Evolutionary conservation across 2,888 invertebrate species (phyloP).

Genomic region (Tipula unca): DNA sequence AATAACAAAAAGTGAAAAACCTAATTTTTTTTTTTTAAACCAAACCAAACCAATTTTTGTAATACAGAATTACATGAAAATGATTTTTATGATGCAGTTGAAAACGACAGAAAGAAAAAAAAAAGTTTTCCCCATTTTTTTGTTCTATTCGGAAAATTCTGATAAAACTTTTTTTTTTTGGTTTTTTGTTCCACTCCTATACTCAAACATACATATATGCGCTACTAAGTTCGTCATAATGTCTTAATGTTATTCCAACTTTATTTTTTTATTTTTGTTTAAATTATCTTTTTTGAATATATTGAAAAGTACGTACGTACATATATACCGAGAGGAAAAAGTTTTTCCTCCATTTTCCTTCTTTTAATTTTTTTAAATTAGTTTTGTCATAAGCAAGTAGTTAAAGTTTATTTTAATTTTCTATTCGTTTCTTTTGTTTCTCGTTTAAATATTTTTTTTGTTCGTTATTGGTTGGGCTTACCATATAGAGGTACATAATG

Average conservation of each 20-base stretch:
- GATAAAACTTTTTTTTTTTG: neutral
- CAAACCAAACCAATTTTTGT: neutral
- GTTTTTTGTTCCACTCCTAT: neutral
- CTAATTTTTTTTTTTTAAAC: neutral
- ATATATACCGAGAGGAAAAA: neutral
- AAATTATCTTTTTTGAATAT: neutral
- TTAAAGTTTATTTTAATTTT: neutral
- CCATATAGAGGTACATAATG: neutral
- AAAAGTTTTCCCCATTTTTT: neutral
- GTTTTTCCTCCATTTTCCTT: neutral
- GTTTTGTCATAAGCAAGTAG: constrained; percentile 8
- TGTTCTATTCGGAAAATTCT: neutral
- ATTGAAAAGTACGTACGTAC: neutral
- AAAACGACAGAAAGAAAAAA: neutral
- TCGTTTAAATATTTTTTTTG: neutral
- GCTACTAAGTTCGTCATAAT: neutral
- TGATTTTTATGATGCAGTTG: neutral
- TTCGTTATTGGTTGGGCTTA: too few relatives aligned
- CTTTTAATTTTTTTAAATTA: neutral
- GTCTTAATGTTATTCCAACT: neutral
- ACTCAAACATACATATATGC: neutral
- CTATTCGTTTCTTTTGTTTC: neutral
- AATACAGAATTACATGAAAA: constrained; percentile 8
- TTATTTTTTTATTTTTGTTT: neutral
- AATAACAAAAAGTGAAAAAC: neutral